Base-by-base conservation (phyloP, 2,113 vertebrate genomes). In the Hippocampus abdominalis region DNA sequence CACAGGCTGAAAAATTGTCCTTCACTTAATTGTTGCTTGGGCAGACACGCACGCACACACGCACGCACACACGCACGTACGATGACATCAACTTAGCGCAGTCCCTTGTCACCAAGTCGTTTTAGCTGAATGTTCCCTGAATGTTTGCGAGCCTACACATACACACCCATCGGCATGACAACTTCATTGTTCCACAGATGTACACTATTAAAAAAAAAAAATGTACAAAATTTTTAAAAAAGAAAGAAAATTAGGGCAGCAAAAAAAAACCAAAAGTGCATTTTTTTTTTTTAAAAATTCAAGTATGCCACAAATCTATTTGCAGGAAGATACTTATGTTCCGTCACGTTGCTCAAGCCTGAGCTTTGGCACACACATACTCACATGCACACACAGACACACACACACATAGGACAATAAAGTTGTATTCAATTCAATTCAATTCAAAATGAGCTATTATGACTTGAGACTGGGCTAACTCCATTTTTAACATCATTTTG, bases 231-330 rank as follows among this genome's bases (percentile, higher is more conserved):
- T 16, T 36, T 62, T 68, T 70, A 72, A 71, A 15, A 49, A 71
- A 70, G 25, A 44, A 68, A 79, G 69, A 69, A 74, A 69, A 69
- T 46, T 39, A 29, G 77, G 54, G 67, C 69, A 49, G 80, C 68
- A 80, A 89, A 78, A 71, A 71, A 48, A 75, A 71, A 71, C n/a
- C 75, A 89, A 92, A 91, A 91, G 91, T 91, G 89, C 91, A 90
- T 89, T 86, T 25, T 16, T 8, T 27, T 27, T n/a, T n/a, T n/a
- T n/a, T n/a, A n/a, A n/a, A 64, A 66, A 85, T 91, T 92, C 90
- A 91, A 92, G 90, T 91, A 90, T 91, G 88, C 89, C 91, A 92
- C 87, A 92, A 86, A 89, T 86, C 60, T 25, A 81, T 83, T 81
- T 86, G 83, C 87, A 85, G 81, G 79, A 77, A 71, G 21, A 68